Evolutionary conservation across 1,140 invertebrate species (phyloP).

Genomic region (Drosophila melanogaster): Release_6_plus_ISO1_MT NT_033777.3:19589001-19589500

Average conservation of each 20-base stretch:
- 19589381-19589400: conserved; percentile 48
- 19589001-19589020: conserved; percentile 81
- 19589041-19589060: conserved; percentile 56
- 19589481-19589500: conserved; percentile 4
- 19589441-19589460: neutral
- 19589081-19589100: neutral
- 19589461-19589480: neutral
- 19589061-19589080: conserved; percentile 23
- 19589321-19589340: neutral
- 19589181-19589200: conserved; percentile 64
- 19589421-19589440: conserved; percentile 3
- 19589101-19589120: conserved; percentile 56
- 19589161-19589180: conserved; percentile 62
- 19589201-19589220: conserved; percentile 28
- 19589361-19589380: conserved; percentile 48
- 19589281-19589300: conserved; percentile 38
- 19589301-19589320: conserved; percentile 3
- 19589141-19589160: conserved; percentile 51
- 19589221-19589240: conserved; percentile 12
- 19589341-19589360: conserved; percentile 20
- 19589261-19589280: conserved; percentile 70
- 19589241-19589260: conserved; percentile 51
- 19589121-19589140: conserved; percentile 76
- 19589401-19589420: conserved; percentile 65
- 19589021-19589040: conserved; percentile 72